phyloP scores from a whole-genome alignment of 2,797 vertebrate genomes.

The Anniella stebbinsi region DNA sequence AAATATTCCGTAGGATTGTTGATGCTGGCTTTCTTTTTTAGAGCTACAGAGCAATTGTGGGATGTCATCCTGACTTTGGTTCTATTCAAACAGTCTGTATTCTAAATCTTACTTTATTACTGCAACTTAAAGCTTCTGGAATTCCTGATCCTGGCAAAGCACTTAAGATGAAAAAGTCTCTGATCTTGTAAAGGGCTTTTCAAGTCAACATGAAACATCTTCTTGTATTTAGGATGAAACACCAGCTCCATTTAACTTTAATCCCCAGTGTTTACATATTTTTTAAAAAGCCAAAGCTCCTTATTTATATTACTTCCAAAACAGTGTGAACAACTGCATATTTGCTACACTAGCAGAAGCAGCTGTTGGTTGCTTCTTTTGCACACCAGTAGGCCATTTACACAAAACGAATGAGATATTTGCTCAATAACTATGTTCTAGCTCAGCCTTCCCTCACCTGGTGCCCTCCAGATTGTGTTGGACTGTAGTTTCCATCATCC shows the following conservation, averaged over 20 bases:
- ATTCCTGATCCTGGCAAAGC: conserved; percentile 43
- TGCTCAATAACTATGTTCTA: neutral
- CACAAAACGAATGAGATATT: neutral
- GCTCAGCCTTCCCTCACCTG: too few relatives aligned
- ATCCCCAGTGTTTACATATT: conserved; percentile 4
- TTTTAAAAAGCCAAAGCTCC: conserved; percentile 43
- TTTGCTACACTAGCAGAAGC: conserved; percentile 47
- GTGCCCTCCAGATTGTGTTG: neutral
- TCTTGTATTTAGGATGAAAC: conserved; percentile 43
- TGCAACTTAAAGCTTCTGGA: conserved; percentile 36
- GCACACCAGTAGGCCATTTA: neutral
- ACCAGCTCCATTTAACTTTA: conserved; percentile 30
- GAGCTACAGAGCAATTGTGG: conserved; percentile 13
- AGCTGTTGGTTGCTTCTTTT: conserved; percentile 16
- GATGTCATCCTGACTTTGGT: conserved; percentile 39
- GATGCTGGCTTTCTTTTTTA: neutral
- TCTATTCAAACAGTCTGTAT: conserved; percentile 41
- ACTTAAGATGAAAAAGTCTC: conserved; percentile 24
- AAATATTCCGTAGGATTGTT: neutral
- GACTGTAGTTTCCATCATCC: too few relatives aligned
- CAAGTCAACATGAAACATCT: conserved; percentile 43
- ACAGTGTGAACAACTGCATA: conserved; percentile 52
- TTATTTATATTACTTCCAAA: conserved; percentile 36
- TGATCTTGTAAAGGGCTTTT: conserved; percentile 37
- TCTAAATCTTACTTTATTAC: conserved; percentile 42